Base-by-base conservation (phyloP, 2,888 invertebrate genomes). In the Drosophila nigricruria region DNA sequence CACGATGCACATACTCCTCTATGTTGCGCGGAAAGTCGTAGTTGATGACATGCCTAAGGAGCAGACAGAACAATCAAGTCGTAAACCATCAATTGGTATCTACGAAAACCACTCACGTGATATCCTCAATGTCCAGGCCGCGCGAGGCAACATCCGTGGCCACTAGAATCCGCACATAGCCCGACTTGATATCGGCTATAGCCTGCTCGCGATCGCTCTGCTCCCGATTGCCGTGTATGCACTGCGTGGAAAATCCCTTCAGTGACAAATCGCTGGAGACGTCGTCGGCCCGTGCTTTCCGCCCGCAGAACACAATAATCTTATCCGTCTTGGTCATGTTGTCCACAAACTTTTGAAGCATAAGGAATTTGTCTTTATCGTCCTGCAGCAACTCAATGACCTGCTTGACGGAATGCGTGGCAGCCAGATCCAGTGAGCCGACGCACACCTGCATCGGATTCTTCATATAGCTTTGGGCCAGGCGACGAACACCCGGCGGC, bases 101-200 rank as follows among this genome's bases (percentile, higher is more conserved):
- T n/a, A n/a, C n/a, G 6, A 27, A 16, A 25, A 3, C 25, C 10
- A 30, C 30, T 30, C 75, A 96, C 93, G 97, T 96, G 12, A 97
- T 94, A 90, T 97, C 97, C 87, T 96, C 96, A 59, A 98, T 98
- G 91, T 99, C 99, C 59, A 99, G 95, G 2, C 99, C 99, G 77
- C 99, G 94, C 6, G 98, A 97, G 4, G 98, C 98, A 1, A 99
- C 97, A 94, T 99, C 99, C 0, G 99, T 99, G 0, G 98, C 98
- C 58, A 99, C 95, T 27, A 99, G 94, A 78, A 99, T 96, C 71
- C 95, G 95, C 0, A 97, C 97, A 2, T 94, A 93, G 0, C 98
- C 98, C 62, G 94, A 94, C 74, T 96, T 95, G 85, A 99, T 96
- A 84, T 98, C 98, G 25, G 95, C 95, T 9, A 99, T 93, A 8